Conservation (phyloP, 2,797 vertebrate genomes). For the Melanotaenia maccullochi region DNA sequence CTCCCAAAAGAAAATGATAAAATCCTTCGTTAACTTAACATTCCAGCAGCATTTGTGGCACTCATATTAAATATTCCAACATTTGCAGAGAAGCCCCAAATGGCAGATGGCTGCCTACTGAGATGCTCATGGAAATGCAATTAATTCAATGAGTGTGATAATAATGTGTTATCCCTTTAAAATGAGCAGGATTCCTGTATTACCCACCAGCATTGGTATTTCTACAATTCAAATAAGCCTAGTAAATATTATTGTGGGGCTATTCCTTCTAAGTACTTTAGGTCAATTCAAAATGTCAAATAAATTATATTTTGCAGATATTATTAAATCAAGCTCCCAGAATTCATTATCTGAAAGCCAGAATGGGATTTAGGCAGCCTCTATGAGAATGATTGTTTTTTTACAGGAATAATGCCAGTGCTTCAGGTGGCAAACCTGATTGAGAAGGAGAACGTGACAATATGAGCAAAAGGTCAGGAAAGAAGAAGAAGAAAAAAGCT, state of each 20-base stretch:
- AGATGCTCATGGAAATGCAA: conserved; percentile 36
- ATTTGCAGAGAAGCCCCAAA: conserved; percentile 19
- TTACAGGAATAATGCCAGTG: not conserved
- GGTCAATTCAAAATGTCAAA: conserved; percentile 49
- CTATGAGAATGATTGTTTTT: conserved; percentile 15
- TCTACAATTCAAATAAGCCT: conserved; percentile 18
- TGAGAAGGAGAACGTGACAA: conserved; percentile 10
- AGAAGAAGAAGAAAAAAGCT: conserved; percentile 9
- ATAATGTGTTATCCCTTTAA: conserved; percentile 27
- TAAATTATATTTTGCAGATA: conserved; percentile 34
- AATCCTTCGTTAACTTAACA: conserved; percentile 42
- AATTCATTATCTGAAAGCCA: conserved; percentile 45
- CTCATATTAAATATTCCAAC: conserved; percentile 28
- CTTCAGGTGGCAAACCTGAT: conserved; percentile 5
- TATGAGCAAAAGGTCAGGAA: conserved; percentile 20
- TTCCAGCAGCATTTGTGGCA: conserved; percentile 17
- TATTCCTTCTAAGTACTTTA: conserved; percentile 18
- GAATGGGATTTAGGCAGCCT: conserved; percentile 16
- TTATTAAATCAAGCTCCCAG: conserved; percentile 28
- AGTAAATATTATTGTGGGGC: conserved; percentile 21
- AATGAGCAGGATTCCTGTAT: conserved; percentile 37
- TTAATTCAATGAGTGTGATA: conserved; percentile 38
- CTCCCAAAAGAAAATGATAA: conserved; percentile 31
- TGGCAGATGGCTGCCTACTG: conserved; percentile 28
- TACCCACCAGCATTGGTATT: conserved; percentile 32